Evolutionary conservation across 2,113 vertebrate genomes (phyloP).

Genomic region (Rhineura floridana): DNA sequence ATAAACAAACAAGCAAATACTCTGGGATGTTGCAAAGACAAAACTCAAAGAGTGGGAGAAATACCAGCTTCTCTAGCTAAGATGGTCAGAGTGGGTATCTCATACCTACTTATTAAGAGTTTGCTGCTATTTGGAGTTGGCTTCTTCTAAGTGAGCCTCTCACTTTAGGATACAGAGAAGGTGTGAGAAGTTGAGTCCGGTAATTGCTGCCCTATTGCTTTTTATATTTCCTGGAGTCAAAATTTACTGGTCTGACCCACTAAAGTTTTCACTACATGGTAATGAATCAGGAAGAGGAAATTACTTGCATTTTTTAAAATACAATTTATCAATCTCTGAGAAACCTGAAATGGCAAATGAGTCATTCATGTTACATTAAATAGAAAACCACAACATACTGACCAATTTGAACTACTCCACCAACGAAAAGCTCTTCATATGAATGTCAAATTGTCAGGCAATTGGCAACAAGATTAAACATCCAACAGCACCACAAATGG

Average conservation of each 20-base stretch:
- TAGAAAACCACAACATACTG: slow-evolving; percentile 35
- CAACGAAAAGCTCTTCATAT: slow-evolving; percentile 52
- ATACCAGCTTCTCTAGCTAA: background rate
- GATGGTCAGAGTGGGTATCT: background rate
- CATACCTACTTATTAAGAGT: background rate
- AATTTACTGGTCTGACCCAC: background rate
- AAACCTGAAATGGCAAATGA: slow-evolving; percentile 50
- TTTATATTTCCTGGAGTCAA: background rate
- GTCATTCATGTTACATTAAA: slow-evolving; percentile 46
- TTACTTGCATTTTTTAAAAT: slow-evolving; percentile 10
- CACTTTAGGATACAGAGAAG: background rate
- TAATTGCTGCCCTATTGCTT: background rate
- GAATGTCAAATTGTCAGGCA: slow-evolving; percentile 39
- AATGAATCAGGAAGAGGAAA: background rate
- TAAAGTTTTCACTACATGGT: background rate
- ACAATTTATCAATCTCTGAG: background rate
- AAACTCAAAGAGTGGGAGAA: background rate
- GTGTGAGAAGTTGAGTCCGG: background rate
- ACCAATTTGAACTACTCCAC: slow-evolving; percentile 54
- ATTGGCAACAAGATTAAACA: slow-evolving; percentile 57
- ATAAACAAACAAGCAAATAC: no score
- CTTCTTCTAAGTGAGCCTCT: background rate
- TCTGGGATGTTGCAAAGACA: background rate
- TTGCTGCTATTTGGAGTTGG: background rate
- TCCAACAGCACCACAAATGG: slow-evolving; percentile 56